phyloP scores from a whole-genome alignment of 2,113 vertebrate species.

The Chlorocebus sabaeus region DNA sequence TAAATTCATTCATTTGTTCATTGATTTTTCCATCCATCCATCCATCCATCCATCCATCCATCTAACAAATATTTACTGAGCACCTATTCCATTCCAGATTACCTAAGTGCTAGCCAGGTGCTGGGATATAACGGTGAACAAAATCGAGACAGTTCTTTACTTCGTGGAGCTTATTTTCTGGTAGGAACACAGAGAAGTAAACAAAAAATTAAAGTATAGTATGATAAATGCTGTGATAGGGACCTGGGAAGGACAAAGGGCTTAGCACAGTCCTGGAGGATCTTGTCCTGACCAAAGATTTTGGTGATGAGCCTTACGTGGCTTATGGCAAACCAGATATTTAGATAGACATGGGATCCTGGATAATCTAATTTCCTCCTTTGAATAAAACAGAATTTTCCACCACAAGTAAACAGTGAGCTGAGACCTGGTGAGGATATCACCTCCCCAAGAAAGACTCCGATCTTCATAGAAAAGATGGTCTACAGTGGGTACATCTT shows the following conservation, averaged over 20 bases:
- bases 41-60: not conserved
- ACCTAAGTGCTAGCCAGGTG: not conserved
- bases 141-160: not conserved
- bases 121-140: not conserved
- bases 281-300: not conserved
- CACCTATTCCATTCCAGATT: not conserved
- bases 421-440: not conserved
- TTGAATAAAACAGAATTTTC: not conserved
- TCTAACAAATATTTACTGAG: constrained; percentile 1
- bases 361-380: not conserved
- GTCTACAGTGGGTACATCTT: not conserved
- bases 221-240: not conserved
- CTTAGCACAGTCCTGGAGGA: not conserved
- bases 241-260: not conserved
- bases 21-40: not conserved
- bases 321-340: not conserved
- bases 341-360: not conserved
- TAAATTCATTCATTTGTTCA: not conserved
- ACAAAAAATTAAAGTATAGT: not conserved
- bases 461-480: not conserved
- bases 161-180: not conserved
- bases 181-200: not conserved
- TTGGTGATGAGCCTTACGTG: not conserved
- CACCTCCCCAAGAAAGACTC: not conserved
- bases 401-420: not conserved